These are phyloP conservation scores for Phrynocephalus versicolor DNA, from an alignment of 2,113 vertebrate species.

Conservation along the genomic window DNA sequence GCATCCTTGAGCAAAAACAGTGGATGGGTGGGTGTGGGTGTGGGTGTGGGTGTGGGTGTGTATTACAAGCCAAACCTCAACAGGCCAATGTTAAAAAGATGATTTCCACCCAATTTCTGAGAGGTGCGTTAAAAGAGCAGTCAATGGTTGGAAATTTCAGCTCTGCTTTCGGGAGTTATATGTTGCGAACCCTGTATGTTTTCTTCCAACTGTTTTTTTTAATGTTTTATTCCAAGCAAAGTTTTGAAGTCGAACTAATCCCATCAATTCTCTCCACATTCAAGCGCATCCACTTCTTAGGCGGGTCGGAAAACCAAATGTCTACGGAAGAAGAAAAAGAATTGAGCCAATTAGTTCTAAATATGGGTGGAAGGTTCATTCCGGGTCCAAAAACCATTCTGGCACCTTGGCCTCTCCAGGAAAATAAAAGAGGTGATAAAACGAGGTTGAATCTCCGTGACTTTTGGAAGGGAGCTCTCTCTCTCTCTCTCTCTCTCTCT, in stretches of 20 bases:
- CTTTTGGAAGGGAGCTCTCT: too few relatives aligned
- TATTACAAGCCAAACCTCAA: not conserved
- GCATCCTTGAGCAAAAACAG: fast-evolving
- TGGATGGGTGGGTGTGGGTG: not conserved
- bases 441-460: not conserved
- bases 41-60: not conserved
- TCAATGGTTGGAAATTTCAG: slow-evolving; percentile 72
- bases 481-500: too few relatives aligned
- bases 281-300: slow-evolving; percentile 29
- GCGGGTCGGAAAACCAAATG: slow-evolving; percentile 14
- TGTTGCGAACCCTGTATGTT: slow-evolving; percentile 47
- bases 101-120: not conserved
- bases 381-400: not conserved
- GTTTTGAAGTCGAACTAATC: slow-evolving; percentile 31
- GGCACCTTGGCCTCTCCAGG: not conserved
- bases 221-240: slow-evolving; percentile 40
- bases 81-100: not conserved
- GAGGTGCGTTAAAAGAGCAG: slow-evolving; percentile 48
- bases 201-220: not conserved
- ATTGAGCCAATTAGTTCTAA: slow-evolving; percentile 39
- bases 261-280: slow-evolving; percentile 55
- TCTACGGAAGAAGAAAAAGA: not conserved
- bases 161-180: slow-evolving; percentile 39
- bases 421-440: slow-evolving; percentile 8
- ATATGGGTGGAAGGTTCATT: not conserved